Evolutionary conservation across 2,888 invertebrate species (phyloP).

Genomic region (Antitype chi): DNA sequence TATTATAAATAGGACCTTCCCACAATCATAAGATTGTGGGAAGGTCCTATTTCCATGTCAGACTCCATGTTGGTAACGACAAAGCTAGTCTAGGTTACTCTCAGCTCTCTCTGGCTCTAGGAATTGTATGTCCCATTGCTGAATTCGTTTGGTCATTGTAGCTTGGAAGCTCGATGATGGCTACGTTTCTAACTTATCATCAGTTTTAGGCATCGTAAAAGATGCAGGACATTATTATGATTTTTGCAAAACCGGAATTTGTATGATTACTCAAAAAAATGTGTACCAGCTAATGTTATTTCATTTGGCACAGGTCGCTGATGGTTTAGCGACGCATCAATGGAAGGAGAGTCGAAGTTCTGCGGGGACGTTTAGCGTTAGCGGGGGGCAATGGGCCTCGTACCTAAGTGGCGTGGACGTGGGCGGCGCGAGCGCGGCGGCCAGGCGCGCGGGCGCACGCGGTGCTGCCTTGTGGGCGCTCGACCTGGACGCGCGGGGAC

Average conservation of each 20-base stretch:
- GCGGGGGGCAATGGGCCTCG: slow-evolving; percentile 94
- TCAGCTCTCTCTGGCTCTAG: no score
- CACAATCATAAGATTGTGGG: background rate
- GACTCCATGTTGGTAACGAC: background rate
- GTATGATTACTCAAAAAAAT: background rate
- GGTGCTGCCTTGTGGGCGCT: slow-evolving; percentile 95
- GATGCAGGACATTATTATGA: background rate
- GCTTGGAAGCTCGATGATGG: background rate
- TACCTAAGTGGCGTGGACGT: slow-evolving; percentile 93
- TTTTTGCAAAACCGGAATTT: background rate
- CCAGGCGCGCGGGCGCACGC: slow-evolving; percentile 91
- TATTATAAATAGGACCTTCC: no score
- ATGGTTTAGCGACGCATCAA: slow-evolving; percentile 91
- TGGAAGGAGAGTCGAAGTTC: slow-evolving; percentile 89
- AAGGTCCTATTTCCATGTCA: no score
- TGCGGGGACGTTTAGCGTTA: slow-evolving; percentile 94
- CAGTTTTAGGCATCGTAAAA: background rate
- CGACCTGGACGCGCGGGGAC: slow-evolving; percentile 94
- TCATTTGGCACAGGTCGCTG: slow-evolving; percentile 86
- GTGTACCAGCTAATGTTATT: background rate
- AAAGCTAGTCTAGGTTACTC: background rate
- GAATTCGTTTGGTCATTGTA: background rate
- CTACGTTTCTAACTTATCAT: background rate
- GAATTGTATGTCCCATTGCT: background rate
- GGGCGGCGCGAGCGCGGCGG: slow-evolving; percentile 91